Evolutionary conservation across 2,113 vertebrate species (phyloP).

Genomic region (Chinchilla lanigera): DNA sequence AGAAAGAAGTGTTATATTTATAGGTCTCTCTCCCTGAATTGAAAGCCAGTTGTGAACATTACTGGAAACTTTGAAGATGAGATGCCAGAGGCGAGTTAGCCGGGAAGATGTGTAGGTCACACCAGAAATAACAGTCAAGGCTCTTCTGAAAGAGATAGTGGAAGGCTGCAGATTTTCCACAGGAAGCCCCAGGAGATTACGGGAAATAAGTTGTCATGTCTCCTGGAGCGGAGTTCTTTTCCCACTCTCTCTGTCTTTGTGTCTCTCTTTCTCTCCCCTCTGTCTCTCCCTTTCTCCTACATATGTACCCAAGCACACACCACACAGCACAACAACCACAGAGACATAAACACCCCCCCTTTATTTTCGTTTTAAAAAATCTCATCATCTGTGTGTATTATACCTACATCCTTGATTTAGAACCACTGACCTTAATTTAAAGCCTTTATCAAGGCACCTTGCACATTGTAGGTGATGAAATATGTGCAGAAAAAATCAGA

Average conservation of each 20-base stretch:
- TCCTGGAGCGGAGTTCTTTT: not conserved
- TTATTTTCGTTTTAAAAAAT: slow-evolving; percentile 20
- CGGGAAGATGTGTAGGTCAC: slow-evolving; percentile 77
- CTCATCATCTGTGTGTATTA: not conserved
- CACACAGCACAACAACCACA: not conserved
- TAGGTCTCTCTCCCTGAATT: slow-evolving; percentile 77
- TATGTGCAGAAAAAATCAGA: not conserved
- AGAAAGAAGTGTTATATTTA: slow-evolving; percentile 70
- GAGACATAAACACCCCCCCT: not conserved
- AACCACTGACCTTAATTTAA: not conserved
- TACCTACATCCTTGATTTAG: not conserved
- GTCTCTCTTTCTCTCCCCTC: not conserved
- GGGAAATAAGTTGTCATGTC: not conserved
- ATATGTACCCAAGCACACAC: not conserved
- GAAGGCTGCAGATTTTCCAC: not conserved
- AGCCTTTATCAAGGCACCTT: not conserved
- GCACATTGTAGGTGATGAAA: not conserved
- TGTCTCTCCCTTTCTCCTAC: not conserved
- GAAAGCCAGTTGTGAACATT: slow-evolving; percentile 84
- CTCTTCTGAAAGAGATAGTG: slow-evolving; percentile 46
- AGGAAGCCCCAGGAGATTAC: slow-evolving; percentile 23
- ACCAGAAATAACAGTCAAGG: slow-evolving; percentile 76
- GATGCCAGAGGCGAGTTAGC: slow-evolving; percentile 77
- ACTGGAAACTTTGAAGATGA: slow-evolving; percentile 81
- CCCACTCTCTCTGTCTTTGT: not conserved